phyloP scores from a whole-genome alignment of 2,797 vertebrate genomes.

The Pseudotriccus pelzelni region DNA sequence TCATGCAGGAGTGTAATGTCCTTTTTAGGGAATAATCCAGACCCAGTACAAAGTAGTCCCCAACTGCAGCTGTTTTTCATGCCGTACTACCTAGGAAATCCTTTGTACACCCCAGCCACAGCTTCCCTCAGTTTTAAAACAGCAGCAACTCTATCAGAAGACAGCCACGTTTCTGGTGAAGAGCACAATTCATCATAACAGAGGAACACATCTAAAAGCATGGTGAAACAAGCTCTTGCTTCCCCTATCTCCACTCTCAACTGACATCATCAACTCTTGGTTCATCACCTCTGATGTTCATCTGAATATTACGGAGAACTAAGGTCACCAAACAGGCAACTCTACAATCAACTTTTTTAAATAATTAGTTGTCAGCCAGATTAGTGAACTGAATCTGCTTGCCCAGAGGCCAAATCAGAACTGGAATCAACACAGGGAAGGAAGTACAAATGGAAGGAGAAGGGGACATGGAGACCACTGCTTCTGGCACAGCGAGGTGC shows the following conservation, averaged over 20 bases:
- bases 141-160: not conserved
- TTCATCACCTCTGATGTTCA: not conserved
- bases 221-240: not conserved
- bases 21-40: not conserved
- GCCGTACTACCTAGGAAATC: not conserved
- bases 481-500: not conserved
- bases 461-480: not conserved
- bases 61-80: accelerated
- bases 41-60: accelerated
- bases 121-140: not conserved
- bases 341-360: not conserved
- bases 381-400: not conserved
- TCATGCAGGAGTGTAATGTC: not conserved
- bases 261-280: not conserved
- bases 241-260: not conserved
- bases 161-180: not conserved
- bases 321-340: not conserved
- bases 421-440: not conserved
- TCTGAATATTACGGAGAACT: not conserved
- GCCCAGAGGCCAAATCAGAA: not conserved
- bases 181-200: not conserved
- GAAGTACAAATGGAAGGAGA: not conserved
- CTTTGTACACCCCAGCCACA: not conserved
- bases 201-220: accelerated
- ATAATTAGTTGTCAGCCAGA: not conserved